These are phyloP conservation scores for Carcina quercana DNA, from an alignment of 2,888 invertebrate species.

Conservation along the genomic window DNA sequence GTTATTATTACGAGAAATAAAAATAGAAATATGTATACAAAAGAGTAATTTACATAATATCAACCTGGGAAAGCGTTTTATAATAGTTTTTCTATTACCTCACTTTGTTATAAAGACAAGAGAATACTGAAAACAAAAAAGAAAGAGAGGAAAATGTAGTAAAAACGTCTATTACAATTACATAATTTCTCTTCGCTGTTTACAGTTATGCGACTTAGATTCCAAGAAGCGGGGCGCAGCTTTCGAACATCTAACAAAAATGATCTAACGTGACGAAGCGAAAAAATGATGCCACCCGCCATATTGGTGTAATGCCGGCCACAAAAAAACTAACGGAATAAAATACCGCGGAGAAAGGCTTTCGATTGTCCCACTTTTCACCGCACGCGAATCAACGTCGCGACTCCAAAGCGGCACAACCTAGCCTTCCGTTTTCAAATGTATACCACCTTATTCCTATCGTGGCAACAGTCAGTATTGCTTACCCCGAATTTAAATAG, in stretches of 20 bases:
- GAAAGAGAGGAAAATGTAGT: constrained; percentile 15
- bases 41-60: no score
- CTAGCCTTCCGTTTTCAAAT: constrained; percentile 28
- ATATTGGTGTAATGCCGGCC: constrained; percentile 67
- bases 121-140: constrained; percentile 11
- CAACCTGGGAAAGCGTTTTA: no score
- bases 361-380: constrained; percentile 73
- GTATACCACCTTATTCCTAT: constrained; percentile 41
- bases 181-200: constrained; percentile 48
- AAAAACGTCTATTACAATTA: constrained; percentile 42
- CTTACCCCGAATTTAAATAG: constrained; percentile 41
- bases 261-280: constrained; percentile 74
- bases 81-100: no score
- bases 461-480: constrained; percentile 39
- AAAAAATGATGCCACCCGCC: constrained; percentile 70
- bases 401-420: constrained; percentile 48
- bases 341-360: constrained; percentile 73
- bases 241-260: constrained; percentile 69
- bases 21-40: no score
- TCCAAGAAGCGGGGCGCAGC: constrained; percentile 54
- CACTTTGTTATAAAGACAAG: no score
- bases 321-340: constrained; percentile 74
- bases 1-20: no score
- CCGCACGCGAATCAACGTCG: constrained; percentile 56
- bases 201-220: constrained; percentile 65